Evolutionary conservation across 35 echinoderm and acorn worm genomes (phyloP), one percentile per base, ranked within the genome.

Genomic region (Hemicentrotus pulcherrimus): DNA sequence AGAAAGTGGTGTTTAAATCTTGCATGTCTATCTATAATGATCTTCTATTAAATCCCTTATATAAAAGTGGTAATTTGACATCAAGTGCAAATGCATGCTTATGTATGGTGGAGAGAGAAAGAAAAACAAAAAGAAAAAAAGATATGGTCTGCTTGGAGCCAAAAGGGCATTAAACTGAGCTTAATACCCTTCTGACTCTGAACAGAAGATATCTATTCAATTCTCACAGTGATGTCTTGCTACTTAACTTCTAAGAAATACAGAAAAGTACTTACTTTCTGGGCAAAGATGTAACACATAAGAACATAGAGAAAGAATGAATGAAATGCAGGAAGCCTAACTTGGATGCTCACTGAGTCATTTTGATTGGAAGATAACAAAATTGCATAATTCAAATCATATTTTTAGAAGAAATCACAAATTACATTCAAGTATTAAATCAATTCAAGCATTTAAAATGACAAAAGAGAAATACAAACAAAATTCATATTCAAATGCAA

Each of bases 321-420:
- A 15, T n/a, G 28, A 28, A 78, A 8, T 78, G 28, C 65, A 78
- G 65, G 65, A 78, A 78, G 65, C 65, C 28, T n/a, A 28, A 78
- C 19, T n/a, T 8, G 24, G 65, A 78, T 78, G 65, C 65, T 78
- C 65, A 78, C 19, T 7, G 65, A 78, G 65, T 78, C 65, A 78
- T 28, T 8, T 78, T 5, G 19, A 7, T 30, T n/a, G 65, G 65
- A 78, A 78, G 65, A 78, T 78, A 78, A 78, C 18, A 78, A 78
- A 78, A 78, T 78, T 78, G 65, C 65, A 78, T 78, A 78, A 78
- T 78, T 78, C 65, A 78, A 78, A 78, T 78, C 22, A 78, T 28
- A 78, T 78, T 78, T 78, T n/a, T 22, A 78, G 18, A 78, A 78
- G 65, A 78, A 78, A 78, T 78, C 65, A 78, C 65, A 78, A 78